A percentile compares a stretch with the other conserved stretches of the same genome.
phyloP scores from a whole-genome alignment of 2,797 vertebrate genomes.

The Chelmon rostratus region DNA sequence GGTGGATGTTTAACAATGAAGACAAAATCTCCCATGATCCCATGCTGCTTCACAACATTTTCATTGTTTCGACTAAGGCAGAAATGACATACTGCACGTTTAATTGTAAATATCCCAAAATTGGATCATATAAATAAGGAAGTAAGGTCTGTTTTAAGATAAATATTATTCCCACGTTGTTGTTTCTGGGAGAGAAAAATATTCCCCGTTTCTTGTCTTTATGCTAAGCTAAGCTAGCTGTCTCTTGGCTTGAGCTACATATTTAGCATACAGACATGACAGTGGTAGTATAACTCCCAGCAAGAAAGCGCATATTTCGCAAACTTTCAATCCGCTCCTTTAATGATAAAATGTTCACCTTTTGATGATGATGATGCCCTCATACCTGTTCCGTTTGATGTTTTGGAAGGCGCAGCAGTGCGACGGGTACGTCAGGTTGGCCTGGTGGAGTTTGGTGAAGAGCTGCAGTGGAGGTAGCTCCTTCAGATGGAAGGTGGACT shows the following conservation, averaged over 20 bases:
- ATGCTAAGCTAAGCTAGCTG: neutral
- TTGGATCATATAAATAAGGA: neutral
- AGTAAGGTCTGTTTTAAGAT: neutral
- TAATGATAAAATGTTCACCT: neutral
- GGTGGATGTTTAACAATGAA: too few species aligned
- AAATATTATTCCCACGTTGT: neutral
- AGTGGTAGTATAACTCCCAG: neutral
- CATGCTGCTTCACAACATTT: too few species aligned
- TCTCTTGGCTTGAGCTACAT: too few species aligned
- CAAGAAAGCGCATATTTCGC: neutral
- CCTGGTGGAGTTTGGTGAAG: slow-evolving; percentile 87
- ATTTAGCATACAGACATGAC: neutral
- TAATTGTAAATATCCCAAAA: neutral
- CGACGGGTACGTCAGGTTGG: slow-evolving; percentile 94
- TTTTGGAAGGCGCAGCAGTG: slow-evolving; percentile 95
- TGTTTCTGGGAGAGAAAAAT: too few species aligned
- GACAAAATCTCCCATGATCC: too few species aligned
- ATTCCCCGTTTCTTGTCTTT: neutral
- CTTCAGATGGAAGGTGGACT: slow-evolving; percentile 88
- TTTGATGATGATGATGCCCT: neutral
- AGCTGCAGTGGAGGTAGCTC: slow-evolving; percentile 89
- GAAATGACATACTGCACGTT: too few species aligned
- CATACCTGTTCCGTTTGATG: slow-evolving; percentile 80
- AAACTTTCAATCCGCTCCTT: neutral
- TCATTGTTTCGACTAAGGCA: too few species aligned